Conservation (phyloP, 53 echinoderm and acorn worm genomes). For the Echinarachnius parma region DNA sequence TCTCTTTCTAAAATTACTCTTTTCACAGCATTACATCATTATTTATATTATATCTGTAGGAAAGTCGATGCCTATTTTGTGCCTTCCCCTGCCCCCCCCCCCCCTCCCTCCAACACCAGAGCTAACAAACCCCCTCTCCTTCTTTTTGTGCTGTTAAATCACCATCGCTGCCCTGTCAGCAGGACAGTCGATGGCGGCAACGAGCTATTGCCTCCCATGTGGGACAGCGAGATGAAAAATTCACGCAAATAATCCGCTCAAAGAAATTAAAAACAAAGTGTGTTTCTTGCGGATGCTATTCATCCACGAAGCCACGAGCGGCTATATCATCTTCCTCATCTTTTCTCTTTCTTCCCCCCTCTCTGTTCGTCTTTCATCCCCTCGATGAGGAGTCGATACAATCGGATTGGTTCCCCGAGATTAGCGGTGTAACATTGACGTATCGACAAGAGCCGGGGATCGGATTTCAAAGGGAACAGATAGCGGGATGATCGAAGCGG, state of each 20-base stretch:
- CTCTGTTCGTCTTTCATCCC: no score
- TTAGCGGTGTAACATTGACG: constrained; percentile 47
- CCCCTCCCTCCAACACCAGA: no score
- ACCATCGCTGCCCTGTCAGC: constrained; percentile 36
- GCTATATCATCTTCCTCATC: constrained; percentile 18
- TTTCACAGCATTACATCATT: no score
- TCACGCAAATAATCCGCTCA: constrained; percentile 27
- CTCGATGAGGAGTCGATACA: constrained; percentile 42
- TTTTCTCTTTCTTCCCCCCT: not conserved
- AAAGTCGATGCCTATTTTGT: no score
- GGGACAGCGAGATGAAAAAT: constrained; percentile 32
- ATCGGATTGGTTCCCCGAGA: constrained; percentile 40
- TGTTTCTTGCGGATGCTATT: constrained; percentile 15
- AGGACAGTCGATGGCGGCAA: constrained; percentile 27
- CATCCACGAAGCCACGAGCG: not conserved
- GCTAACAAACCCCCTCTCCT: constrained; percentile 22
- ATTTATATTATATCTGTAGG: no score
- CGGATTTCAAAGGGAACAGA: constrained; percentile 36
- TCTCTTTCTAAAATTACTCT: no score
- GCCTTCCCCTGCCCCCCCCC: no score
- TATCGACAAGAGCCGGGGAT: constrained; percentile 32
- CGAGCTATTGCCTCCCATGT: constrained; percentile 15
- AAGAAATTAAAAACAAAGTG: constrained; percentile 46
- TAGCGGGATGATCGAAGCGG: constrained; percentile 10
- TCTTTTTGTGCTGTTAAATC: constrained; percentile 38